These are phyloP conservation scores for Phalacrocorax brasilianus DNA, from an alignment of 2,113 vertebrate species.

Conservation along the genomic window DNA sequence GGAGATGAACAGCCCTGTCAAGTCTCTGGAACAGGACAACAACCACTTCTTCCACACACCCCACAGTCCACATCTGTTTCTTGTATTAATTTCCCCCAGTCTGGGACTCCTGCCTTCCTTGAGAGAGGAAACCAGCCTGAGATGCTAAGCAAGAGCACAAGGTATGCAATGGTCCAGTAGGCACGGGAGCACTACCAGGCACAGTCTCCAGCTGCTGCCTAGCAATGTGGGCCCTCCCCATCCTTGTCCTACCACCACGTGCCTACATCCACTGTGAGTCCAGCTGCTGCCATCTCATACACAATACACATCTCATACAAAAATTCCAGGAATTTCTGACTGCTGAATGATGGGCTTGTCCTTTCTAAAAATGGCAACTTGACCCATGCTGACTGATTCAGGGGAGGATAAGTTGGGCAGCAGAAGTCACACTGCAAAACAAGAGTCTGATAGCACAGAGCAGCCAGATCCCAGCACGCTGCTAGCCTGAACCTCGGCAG, in stretches of 20 bases:
- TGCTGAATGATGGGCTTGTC: not conserved
- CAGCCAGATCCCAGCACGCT: not conserved
- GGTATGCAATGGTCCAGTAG: not conserved
- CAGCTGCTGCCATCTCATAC: not conserved
- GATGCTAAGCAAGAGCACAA: not conserved
- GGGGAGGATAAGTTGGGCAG: not conserved
- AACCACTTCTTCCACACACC: not conserved
- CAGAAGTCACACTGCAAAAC: not conserved
- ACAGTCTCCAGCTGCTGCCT: not conserved
- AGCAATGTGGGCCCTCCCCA: not conserved
- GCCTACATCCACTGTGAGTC: rapidly evolving
- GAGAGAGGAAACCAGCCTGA: not conserved
- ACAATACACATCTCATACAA: too few species aligned
- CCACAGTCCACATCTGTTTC: not conserved
- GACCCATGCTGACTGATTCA: not conserved
- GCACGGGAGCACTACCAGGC: not conserved
- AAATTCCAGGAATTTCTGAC: not conserved
- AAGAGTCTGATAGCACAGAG: not conserved
- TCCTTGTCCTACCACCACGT: not conserved
- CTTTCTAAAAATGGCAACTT: not conserved
- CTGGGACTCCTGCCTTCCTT: not conserved
- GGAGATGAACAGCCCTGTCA: not conserved
- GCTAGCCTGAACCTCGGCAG: not conserved
- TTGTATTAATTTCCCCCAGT: not conserved
- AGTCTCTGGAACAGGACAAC: not conserved